A percentile compares a stretch with the other conserved stretches of the same genome.
Conservation (phyloP, 1,140 invertebrate genomes). For the Diabrotica virgifera region DNA sequence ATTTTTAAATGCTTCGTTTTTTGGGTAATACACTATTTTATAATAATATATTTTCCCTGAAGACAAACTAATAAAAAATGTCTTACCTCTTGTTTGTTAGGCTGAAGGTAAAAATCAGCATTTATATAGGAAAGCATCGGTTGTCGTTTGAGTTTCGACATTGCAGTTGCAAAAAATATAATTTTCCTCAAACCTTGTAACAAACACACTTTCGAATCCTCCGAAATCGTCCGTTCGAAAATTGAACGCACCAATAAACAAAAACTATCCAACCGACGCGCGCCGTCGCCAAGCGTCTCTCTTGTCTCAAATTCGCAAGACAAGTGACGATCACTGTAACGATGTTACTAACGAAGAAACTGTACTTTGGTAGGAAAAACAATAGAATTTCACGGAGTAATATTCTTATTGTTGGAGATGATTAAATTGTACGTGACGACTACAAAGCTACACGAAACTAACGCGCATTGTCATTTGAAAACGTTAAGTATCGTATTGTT, state of each 20-base stretch:
- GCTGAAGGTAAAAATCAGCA: background rate
- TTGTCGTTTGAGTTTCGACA: background rate
- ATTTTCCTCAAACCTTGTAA: too few relatives aligned
- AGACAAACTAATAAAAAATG: too few relatives aligned
- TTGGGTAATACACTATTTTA: too few relatives aligned
- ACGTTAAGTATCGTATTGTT: too few relatives aligned
- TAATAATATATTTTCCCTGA: too few relatives aligned
- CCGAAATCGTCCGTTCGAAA: background rate
- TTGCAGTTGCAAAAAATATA: background rate
- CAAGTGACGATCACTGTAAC: background rate
- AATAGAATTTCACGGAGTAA: background rate
- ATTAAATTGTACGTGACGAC: too few relatives aligned
- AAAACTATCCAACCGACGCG: background rate
- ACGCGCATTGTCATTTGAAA: too few relatives aligned
- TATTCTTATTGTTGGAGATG: background rate
- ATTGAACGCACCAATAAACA: background rate
- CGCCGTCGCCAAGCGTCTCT: background rate
- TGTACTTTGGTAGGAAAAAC: slow-evolving; percentile 1
- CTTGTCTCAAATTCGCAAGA: background rate
- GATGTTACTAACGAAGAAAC: background rate
- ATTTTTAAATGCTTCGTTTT: too few relatives aligned
- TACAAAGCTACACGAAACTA: too few relatives aligned
- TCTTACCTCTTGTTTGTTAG: background rate
- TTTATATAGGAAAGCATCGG: background rate
- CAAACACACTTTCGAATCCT: background rate